phyloP scores from a whole-genome alignment of 2,888 invertebrate genomes.

The Pristionchus fissidentatus region DNA sequence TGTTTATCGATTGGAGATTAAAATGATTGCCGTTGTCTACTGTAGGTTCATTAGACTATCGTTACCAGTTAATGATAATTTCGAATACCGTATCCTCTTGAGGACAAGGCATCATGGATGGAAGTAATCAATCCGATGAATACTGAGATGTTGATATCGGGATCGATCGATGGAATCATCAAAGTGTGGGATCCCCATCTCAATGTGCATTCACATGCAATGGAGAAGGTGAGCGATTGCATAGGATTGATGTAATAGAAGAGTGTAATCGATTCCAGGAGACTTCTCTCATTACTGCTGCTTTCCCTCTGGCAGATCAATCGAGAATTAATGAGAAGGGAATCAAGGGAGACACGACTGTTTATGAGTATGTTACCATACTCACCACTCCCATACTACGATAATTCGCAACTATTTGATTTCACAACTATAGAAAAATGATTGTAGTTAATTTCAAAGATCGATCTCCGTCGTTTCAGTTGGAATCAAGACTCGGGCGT shows the following conservation, averaged over 20 bases:
- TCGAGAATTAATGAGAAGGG: constrained; percentile 50
- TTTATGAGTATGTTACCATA: constrained; percentile 52
- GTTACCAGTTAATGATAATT: neutral
- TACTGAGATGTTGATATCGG: constrained; percentile 69
- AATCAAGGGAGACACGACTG: constrained; percentile 46
- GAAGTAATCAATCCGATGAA: constrained; percentile 69
- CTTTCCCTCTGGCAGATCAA: constrained; percentile 64
- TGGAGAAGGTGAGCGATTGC: constrained; percentile 40
- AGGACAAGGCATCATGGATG: constrained; percentile 65
- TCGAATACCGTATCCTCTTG: constrained; percentile 16
- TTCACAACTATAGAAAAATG: too few relatives aligned
- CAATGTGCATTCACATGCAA: constrained; percentile 64
- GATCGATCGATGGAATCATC: constrained; percentile 60
- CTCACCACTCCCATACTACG: too few relatives aligned
- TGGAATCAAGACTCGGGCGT: constrained; percentile 70
- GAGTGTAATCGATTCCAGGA: neutral
- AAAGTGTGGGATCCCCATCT: constrained; percentile 71
- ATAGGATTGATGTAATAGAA: neutral
- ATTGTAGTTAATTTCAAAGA: neutral
- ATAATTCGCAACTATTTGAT: too few relatives aligned
- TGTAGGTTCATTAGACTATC: too few relatives aligned
- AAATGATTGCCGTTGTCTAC: neutral
- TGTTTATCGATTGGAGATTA: neutral
- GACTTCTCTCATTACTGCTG: constrained; percentile 61
- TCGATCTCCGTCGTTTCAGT: constrained; percentile 55